Conservation (phyloP, 2,113 vertebrate species). For the Ammospiza nelsoni region DNA sequence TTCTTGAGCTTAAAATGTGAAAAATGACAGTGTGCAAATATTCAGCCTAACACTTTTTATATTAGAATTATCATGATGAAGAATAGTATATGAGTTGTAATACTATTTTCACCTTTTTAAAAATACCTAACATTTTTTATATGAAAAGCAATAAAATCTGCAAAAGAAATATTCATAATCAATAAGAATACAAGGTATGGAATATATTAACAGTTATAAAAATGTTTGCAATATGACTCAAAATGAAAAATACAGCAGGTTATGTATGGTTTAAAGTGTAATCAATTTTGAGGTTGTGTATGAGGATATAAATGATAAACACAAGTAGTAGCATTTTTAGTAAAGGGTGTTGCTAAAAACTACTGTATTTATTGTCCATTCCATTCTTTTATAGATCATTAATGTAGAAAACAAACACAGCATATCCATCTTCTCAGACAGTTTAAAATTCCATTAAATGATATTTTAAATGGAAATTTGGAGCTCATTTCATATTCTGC, state of each 20-base stretch:
- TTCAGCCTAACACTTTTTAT: slow-evolving; percentile 43
- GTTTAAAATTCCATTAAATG: slow-evolving; percentile 79
- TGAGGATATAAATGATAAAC: slow-evolving; percentile 82
- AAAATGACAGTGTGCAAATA: slow-evolving; percentile 47
- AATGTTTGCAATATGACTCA: slow-evolving; percentile 72
- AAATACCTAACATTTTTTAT: slow-evolving; percentile 72
- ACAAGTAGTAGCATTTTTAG: slow-evolving; percentile 78
- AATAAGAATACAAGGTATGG: slow-evolving; percentile 80
- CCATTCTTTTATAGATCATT: slow-evolving; percentile 82
- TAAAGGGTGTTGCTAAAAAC: slow-evolving; percentile 76
- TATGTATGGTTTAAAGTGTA: slow-evolving; percentile 79
- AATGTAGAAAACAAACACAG: slow-evolving; percentile 78
- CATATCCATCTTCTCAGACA: slow-evolving; percentile 74
- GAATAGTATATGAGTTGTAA: slow-evolving; percentile 62
- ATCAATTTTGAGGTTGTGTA: slow-evolving; percentile 79
- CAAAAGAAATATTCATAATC: slow-evolving; percentile 82
- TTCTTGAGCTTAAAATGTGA: slow-evolving; percentile 57
- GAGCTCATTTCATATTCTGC: slow-evolving; percentile 14
- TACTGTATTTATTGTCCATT: slow-evolving; percentile 76
- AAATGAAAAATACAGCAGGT: slow-evolving; percentile 80
- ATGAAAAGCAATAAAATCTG: slow-evolving; percentile 79
- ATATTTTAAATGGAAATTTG: slow-evolving; percentile 73
- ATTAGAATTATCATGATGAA: slow-evolving; percentile 61
- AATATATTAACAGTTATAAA: slow-evolving; percentile 84
- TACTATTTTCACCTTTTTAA: slow-evolving; percentile 61